Evolutionary conservation across 2,888 invertebrate species (phyloP), one percentile per base, ranked within the genome.

Genomic region (Torymus texanus): DNA sequence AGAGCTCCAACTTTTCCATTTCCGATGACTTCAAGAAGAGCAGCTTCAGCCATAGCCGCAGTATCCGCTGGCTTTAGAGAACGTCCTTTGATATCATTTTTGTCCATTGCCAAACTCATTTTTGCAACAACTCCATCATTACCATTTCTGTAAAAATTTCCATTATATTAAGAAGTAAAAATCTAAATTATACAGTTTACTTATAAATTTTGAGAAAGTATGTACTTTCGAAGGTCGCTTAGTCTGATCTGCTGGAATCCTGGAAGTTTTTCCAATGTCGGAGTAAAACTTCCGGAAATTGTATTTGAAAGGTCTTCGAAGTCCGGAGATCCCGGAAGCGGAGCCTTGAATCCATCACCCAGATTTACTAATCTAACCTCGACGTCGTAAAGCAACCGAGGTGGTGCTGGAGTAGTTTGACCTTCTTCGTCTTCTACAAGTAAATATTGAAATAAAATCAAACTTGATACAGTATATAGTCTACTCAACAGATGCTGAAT

Each of bases 1-100:
- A 97, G 90, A 51, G 95, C 94, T 0, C 97, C 97, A 10, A 97
- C 94, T 85, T 92, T 92, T 5, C 97, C 97, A 0, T 91, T 92
- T 2, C 93, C 92, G 0, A 97, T 92, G 12, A 95, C 94, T 61
- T 95, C 95, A 80, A 92, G 90, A 1, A 97, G 91, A 0, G 94
- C 93, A 41, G 92, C 91, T 87, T 94, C 92, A 88, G 89, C 86
- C 86, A 85, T 84, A 50, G 86, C 84, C 58, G 86, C 86, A 1
- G 88, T 87, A 73, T 90, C 90, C 50, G 85, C 81, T 1, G 79
- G 89, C 87, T 81, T 85, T 72, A 91, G 82, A 2, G 91, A 88
- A 62, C 89, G 85, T 24, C 87, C 88, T 83, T 89, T 90, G 50
- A 70, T 89, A 89, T 82, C 87, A 70, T 83, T 88, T 83, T 95